A percentile compares a stretch with the other conserved stretches of the same genome.
phyloP scores from a whole-genome alignment of 2,888 invertebrate species.

The Aplocera efformata region DNA sequence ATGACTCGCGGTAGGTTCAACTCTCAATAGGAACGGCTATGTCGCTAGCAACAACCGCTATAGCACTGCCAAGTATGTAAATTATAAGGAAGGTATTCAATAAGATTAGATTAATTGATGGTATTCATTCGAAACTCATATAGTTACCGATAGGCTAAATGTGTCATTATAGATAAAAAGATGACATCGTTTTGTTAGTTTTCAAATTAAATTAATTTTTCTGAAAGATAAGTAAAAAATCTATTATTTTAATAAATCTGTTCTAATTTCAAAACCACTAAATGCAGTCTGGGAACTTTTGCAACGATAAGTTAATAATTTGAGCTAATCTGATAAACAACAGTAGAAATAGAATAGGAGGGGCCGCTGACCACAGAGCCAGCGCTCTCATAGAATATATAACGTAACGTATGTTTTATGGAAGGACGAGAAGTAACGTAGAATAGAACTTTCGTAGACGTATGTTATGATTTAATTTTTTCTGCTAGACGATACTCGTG shows the following conservation, averaged over 20 bases:
- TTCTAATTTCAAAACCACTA: too few relatives aligned
- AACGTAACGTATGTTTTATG: slow-evolving; percentile 29
- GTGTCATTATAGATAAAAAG: too few relatives aligned
- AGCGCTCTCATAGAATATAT: slow-evolving; percentile 29
- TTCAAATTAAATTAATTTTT: too few relatives aligned
- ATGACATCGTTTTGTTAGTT: too few relatives aligned
- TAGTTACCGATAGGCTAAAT: too few relatives aligned
- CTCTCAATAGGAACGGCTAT: slow-evolving; percentile 13
- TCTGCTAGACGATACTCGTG: slow-evolving; percentile 33
- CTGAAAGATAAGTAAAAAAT: too few relatives aligned
- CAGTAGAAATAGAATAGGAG: slow-evolving; percentile 33
- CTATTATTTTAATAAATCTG: too few relatives aligned
- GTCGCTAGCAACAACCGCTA: slow-evolving; percentile 70
- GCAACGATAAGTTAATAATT: slow-evolving; percentile 8
- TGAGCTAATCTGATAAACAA: slow-evolving; percentile 29
- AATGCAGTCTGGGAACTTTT: slow-evolving; percentile 1
- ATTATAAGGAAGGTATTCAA: slow-evolving; percentile 41
- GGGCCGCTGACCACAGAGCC: slow-evolving; percentile 25
- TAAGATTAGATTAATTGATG: too few relatives aligned
- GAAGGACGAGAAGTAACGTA: slow-evolving; percentile 39
- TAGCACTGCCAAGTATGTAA: slow-evolving; percentile 70
- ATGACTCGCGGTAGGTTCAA: not conserved
- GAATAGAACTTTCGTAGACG: slow-evolving; percentile 41
- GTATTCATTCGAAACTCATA: too few relatives aligned
- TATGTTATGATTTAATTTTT: slow-evolving; percentile 50